Percentiles rank a stretch among this genome's conserved stretches.
Conservation (phyloP, 23 tunicate species). For the Ascidia mentula region DNA sequence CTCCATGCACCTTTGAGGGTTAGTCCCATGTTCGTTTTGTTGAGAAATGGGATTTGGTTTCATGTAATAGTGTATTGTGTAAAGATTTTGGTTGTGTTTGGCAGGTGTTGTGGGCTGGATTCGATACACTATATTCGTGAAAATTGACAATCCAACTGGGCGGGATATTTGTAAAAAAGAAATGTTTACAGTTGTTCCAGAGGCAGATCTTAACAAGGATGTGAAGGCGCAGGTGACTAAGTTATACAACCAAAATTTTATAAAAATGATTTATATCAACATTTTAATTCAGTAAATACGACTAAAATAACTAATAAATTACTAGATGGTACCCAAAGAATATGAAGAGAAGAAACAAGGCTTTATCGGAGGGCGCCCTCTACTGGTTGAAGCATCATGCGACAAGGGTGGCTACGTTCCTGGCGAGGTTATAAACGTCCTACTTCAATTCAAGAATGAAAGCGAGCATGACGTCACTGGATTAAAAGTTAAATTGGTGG, state of each 20-base stretch:
- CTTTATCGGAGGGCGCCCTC: slow-evolving; percentile 2
- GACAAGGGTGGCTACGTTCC: slow-evolving; percentile 45
- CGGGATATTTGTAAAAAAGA: not conserved
- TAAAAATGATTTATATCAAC: too few species aligned
- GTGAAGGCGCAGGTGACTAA: not conserved
- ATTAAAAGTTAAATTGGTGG: slow-evolving; percentile 14
- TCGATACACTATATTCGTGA: not conserved
- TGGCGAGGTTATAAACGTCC: slow-evolving; percentile 21
- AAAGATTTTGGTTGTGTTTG: not conserved
- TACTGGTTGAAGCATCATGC: slow-evolving; percentile 14
- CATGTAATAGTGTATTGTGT: not conserved
- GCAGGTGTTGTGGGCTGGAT: not conserved
- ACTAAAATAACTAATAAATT: not conserved
- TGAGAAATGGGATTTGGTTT: not conserved
- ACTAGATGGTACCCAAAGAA: not conserved
- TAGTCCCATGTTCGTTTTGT: not conserved
- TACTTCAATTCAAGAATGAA: slow-evolving; percentile 6
- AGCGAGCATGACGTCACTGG: slow-evolving; percentile 18
- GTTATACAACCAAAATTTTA: too few species aligned
- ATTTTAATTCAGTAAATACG: too few species aligned
- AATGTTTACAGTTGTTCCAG: not conserved
- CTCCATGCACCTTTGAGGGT: slow-evolving; percentile 48
- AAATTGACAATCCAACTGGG: not conserved
- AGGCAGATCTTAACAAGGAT: not conserved
- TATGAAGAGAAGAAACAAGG: slow-evolving; percentile 17